These are phyloP conservation scores for Catajapyx aquilonaris DNA, from an alignment of 1,140 invertebrate species.

Conservation along the genomic window DNA sequence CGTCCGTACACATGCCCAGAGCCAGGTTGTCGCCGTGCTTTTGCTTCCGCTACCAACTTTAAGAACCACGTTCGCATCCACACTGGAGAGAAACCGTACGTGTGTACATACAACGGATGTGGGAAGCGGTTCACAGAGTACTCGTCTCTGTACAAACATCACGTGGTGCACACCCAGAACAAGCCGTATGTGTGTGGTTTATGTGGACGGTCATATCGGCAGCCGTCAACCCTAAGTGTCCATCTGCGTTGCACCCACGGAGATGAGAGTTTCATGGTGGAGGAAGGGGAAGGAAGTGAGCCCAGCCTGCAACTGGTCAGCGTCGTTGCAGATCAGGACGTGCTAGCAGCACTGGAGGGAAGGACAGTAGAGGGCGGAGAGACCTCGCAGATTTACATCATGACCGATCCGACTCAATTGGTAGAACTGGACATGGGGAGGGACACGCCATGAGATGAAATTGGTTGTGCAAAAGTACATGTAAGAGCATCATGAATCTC, in stretches of 20 bases:
- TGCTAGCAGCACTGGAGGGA: too few relatives aligned
- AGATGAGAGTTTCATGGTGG: background rate
- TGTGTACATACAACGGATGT: slow-evolving; percentile 36
- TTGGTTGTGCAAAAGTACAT: too few relatives aligned
- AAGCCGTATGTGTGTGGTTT: slow-evolving; percentile 35
- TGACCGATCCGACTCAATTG: too few relatives aligned
- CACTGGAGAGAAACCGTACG: slow-evolving; percentile 33
- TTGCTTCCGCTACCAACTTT: slow-evolving; percentile 47
- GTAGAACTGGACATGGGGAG: too few relatives aligned
- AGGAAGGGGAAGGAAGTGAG: too few relatives aligned
- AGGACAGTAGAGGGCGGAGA: too few relatives aligned
- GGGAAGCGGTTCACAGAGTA: slow-evolving; percentile 49
- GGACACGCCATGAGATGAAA: too few relatives aligned
- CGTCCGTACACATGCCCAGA: slow-evolving; percentile 37
- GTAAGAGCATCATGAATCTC: too few relatives aligned
- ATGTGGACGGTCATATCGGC: slow-evolving; percentile 35
- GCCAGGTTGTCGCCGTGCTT: slow-evolving; percentile 31
- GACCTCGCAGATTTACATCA: too few relatives aligned
- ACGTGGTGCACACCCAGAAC: slow-evolving; percentile 38
- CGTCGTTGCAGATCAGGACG: too few relatives aligned
- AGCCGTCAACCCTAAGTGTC: slow-evolving; percentile 36
- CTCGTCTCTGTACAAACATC: slow-evolving; percentile 50
- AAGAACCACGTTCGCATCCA: slow-evolving; percentile 41
- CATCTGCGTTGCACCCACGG: slow-evolving; percentile 29
- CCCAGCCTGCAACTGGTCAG: too few relatives aligned